Base-by-base conservation (phyloP, 2,888 invertebrate genomes). In the Cryptops parisi region DNA sequence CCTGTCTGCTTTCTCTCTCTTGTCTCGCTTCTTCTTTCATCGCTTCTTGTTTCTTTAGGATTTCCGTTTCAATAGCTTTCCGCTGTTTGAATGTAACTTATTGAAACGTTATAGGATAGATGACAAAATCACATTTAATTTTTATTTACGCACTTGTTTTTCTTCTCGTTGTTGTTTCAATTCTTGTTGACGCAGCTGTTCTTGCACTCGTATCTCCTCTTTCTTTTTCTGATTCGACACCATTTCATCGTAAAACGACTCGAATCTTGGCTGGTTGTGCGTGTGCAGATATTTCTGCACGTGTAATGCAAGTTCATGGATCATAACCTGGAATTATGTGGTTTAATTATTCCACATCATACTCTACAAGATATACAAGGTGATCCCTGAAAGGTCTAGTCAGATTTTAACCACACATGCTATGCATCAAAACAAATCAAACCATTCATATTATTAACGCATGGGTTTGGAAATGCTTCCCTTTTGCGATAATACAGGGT, bases 201-300 rank as follows among this genome's bases (percentile, higher is more conserved):
- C 53, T 52, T 52, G 49, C 23, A 52, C 58, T 19, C 53, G 61
- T 27, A 60, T 57, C 53, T 64, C 62, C 54, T 67, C 65, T 50
- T 68, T 62, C 47, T 64, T 60, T 51, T 78, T 77, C 57, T 80
- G 78, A 51, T 81, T 76, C 48, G 77, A 76, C 9, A 88, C 67
- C 91, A 93, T 93, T 72, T 91, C 85, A 57, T 93, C 91, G 62
- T 91, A 89, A 67, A 85, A 89, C 6, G 91, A 91, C 55, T 82
- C 76, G 49, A 75, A 75, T 0, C 79, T 80, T 0, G 88, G 67
- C 44, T 62, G 63, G 59, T 68, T 69, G 61, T 69, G 67, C 15
- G 12, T n/a, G 24, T 50, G 49, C 17, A 55, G 24, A 23, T 25
- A 55, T 15, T 12, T 44, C 24, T 55, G 55, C 1, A 84, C 80